Evolutionary conservation across 2,113 vertebrate genomes (phyloP), one percentile per base, ranked within the genome.

Genomic region (Myiozetetes cayanensis): DNA sequence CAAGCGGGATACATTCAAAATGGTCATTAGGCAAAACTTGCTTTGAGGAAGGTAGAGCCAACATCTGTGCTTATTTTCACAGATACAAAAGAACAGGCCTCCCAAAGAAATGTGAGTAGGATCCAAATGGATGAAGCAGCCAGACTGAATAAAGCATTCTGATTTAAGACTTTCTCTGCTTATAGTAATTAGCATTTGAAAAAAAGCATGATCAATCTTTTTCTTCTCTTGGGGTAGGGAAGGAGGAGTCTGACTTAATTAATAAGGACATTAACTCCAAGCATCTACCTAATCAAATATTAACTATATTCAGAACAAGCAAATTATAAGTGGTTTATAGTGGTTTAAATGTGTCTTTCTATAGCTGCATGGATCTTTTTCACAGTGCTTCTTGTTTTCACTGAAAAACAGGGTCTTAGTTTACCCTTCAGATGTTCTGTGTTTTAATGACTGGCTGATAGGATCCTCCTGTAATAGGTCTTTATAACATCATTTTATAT

Each of bases 31-130:
- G 96, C 88, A 96, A 82, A 97, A 96, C 72, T 94, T 70, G 24
- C 89, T 94, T 95, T 78, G 85, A 94, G 85, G 65, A 97, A 96
- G 96, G 95, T 96, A 90, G 88, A 91, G 65, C 70, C 49, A 88
- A 97, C 97, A 96, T 97, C 97, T 98, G 96, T 92, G 95, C 93
- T 96, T 96, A 56, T 97, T 96, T 94, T 90, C 31, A 61, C 67
- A 73, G 89, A 74, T 77, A 97, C 80, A 97, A 97, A 87, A 87
- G 96, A 92, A 46, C 74, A 77, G 75, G 70, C 86, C 79, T 96
- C 88, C 77, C 31, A 55, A 85, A 72, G 71, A 95, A 92, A 89
- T 92, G 87, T 70, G 94, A 90, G 81, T n/a, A 80, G 79, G 85
- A 66, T 89, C 68, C 74, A 84, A 85, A 87, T 63, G 87, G 75